Base-by-base conservation (phyloP, 2,113 vertebrate species). In the Hyperopisus bebe region DNA sequence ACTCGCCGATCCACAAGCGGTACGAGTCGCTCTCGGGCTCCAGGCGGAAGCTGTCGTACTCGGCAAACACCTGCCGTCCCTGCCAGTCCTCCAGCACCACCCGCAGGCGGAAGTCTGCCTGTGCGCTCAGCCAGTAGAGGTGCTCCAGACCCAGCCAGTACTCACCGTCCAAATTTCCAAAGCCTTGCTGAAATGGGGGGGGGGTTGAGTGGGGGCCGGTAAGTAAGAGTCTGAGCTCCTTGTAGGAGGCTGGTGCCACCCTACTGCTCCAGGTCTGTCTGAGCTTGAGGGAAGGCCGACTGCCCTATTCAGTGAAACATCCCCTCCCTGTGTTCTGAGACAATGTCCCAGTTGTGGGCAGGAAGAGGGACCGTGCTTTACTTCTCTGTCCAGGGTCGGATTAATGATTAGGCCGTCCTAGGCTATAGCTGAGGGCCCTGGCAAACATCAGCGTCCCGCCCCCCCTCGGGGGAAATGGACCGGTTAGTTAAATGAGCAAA, bases 121-220 rank as follows among this genome's bases (percentile, higher is more conserved):
- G 97, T 87, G 94, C 95, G 5, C 96, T 96, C 89, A 98, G 92
- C 95, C 96, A 97, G 92, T 97, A 94, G 31, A 97, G 94, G 27
- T 96, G 94, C 90, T 98, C 97, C 89, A 98, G 93, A 3, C 97
- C 97, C 31, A 98, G 95, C 97, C 97, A 98, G 89, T 98, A 97
- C 91, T 98, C 97, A 1, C 97, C 97, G 17, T 97, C 97, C 0
- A 97, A 95, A 91, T 96, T 96, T 35, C 97, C 97, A 47, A 98
- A 98, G 53, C 97, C 97, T 93, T 94, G 96, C 97, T 98, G 92
- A 2, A 86, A 87, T 51, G 88, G 24, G 35, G 31, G 2, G 5
- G 51, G 31, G 17, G 70, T 15, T 10, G 21, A 19, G 53, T 42
- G 47, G 24, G 19, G 48, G 11, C 51, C 51, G 0, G 84, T 3